Conservation (phyloP, 1,140 invertebrate genomes). For the Leptopilina clavipes region DNA sequence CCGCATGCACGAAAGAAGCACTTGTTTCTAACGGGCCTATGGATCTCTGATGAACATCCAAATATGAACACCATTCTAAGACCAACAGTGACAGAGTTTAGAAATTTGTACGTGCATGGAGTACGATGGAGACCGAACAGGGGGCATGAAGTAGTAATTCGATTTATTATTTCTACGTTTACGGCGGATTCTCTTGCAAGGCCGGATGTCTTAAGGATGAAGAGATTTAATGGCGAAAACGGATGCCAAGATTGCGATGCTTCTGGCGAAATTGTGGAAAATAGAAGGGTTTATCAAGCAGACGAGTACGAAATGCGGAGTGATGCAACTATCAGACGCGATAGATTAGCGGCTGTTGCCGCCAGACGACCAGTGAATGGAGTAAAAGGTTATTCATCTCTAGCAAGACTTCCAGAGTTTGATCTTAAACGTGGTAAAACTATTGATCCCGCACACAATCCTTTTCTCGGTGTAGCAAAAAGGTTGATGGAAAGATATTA, state of each 20-base stretch:
- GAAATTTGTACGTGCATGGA: slow-evolving; percentile 36
- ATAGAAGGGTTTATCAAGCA: slow-evolving; percentile 4
- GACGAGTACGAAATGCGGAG: not conserved
- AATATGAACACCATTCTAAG: slow-evolving; percentile 35
- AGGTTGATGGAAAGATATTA: slow-evolving; percentile 34
- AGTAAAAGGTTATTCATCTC: not conserved
- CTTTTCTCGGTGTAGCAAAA: slow-evolving; percentile 6
- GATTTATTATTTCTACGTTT: slow-evolving; percentile 34
- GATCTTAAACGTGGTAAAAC: not conserved
- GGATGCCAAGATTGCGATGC: slow-evolving; percentile 38
- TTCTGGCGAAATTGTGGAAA: slow-evolving; percentile 8
- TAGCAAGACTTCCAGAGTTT: not conserved
- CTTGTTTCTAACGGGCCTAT: slow-evolving; percentile 45
- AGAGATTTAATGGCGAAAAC: slow-evolving; percentile 33
- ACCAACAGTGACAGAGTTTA: slow-evolving; percentile 37
- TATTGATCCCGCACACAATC: not conserved
- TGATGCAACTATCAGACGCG: not conserved
- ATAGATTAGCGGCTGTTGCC: slow-evolving; percentile 9
- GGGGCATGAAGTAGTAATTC: slow-evolving; percentile 29
- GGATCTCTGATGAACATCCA: slow-evolving; percentile 38
- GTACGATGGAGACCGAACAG: slow-evolving; percentile 45
- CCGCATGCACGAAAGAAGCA: slow-evolving; percentile 47
- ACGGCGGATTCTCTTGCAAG: slow-evolving; percentile 43
- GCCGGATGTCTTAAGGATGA: slow-evolving; percentile 37
- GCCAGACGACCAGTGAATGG: too few relatives aligned